Evolutionary conservation across 2,888 invertebrate species (phyloP), one percentile per base, ranked within the genome.

Genomic region (Tortricodes alternella): DNA sequence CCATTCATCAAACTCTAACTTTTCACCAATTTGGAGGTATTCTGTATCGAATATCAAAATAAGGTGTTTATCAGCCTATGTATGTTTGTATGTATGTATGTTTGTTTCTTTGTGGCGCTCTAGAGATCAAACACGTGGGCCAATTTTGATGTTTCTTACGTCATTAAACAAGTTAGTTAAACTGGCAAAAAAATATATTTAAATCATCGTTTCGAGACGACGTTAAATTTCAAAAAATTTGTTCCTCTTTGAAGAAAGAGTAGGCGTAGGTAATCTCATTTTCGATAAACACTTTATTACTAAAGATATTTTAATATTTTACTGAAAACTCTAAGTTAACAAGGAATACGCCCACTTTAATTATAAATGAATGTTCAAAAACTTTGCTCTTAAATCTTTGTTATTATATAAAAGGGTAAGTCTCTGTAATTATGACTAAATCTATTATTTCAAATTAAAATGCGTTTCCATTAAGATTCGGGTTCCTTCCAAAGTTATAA

Each of bases 401-500:
- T 48, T 41, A 53, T 41, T 41, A 41, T 53, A 48, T 34, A 41
- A 48, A 53, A 53, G 39, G 53, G 48, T 24, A 4, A 53, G 48
- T n/a, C n/a, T n/a, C n/a, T n/a, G n/a, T 41, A 48, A 41, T 41
- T 53, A 34, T 5, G 41, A 53, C 53, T 48, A n/a, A 48, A 48
- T 41, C 24, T 35, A 53, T 48, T 27, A 38, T 21, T 38, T 29
- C 32, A 34, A 41, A 41, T 53, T 53, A 27, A 53, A 53, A 53
- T 48, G 41, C 53, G 24, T 41, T 46, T 35, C 53, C 46, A 48
- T 53, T 53, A 48, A 48, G 53, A 48, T 41, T 46, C 44, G 44
- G 27, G 19, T 9, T 51, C 51, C 43, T 44, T 52, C 37, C 44
- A 52, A 23, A n/a, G 46, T 9, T 23, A 13, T 39, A 46, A 53